Evolutionary conservation across 2,888 invertebrate genomes (phyloP), one percentile per base, ranked within the genome.

Genomic region (Caradrina clavipalpis): DNA sequence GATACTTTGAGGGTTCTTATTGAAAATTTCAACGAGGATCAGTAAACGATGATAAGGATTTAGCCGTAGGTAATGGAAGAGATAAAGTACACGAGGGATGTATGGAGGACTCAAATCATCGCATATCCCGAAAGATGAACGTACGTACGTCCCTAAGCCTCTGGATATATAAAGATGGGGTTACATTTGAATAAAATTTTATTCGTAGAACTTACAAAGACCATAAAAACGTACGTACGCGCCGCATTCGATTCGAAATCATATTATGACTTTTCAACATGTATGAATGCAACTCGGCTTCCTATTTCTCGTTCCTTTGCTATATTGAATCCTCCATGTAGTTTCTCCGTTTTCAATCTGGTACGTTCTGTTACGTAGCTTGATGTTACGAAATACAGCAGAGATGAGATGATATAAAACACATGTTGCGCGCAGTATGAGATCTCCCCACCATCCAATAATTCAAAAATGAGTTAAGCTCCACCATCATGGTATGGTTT

Each of bases 181-280:
- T 83, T 82, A 80, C 86, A 87, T 89, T 88, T 88, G 87, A 89
- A 90, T 91, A 90, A 90, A 90, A 88, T 89, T 90, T 90, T 89
- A 91, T 89, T 88, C 87, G 84, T 74, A 82, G 81, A 87, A 87
- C 87, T 89, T 89, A 88, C 89, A 90, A 85, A 87, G 86, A 87
- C 85, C 87, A 90, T 91, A 91, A 91, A 91, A 91, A 91, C 90
- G 85, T 91, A 86, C 86, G 86, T 89, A 90, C 88, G 90, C 89
- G 90, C 86, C 89, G 89, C 89, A 90, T 92, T 93, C 92, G 89
- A 93, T 94, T 92, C 85, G 87, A 92, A 94, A 93, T 94, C 93
- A 93, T 92, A 92, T 93, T 93, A 93, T 93, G 90, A 92, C 90
- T 93, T 92, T 92, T 92, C 93, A 92, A 90, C 91, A 93, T 94